Base-by-base conservation (phyloP, 2,888 invertebrate genomes). In the Temnothorax unifasciatus region DNA sequence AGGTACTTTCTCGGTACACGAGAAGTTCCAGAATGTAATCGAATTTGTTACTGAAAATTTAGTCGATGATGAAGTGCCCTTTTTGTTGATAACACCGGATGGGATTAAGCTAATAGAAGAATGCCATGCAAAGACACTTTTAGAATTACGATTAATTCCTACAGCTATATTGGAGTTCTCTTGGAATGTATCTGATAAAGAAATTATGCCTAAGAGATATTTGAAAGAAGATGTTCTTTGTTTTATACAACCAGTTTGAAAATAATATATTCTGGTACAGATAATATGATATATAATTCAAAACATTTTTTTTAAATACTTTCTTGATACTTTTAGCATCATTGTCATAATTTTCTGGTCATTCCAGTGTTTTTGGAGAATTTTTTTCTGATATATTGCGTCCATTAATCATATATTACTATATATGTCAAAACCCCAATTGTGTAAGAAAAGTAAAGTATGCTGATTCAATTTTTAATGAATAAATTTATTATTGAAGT, bases 1-100 rank as follows among this genome's bases (percentile, higher is more conserved):
- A 97, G 99, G 98, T 11, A 99, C 98, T 3, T 99, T 99, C 95
- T 97, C 97, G 71, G 97, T 98, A 0, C 97, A 97, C 93, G 99
- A 99, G 93, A 97, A 97, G 87, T 96, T 97, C 88, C 94, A 95
- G 0, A 96, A 97, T 87, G 96, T 99, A n/a, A 95, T 97, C 87
- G 97, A 97, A 84, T 99, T 98, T 94, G 97, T 99, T 0, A 96
- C 96, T 92, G 98, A 98, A 87, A 97, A 97, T 93, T 94, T 99
- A 50, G 96, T 96, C 87, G 96, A 96, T 85, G 96, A 96, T 91
- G 96, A 96, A 18, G 95, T 97, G 79, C 97, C 97, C 0, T 98
- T 98, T 95, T 92, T 96, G 6, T 95, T 98, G n/a, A 96, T 96
- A 82, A 96, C 96, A 0, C 96, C 97, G 0, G 96, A 96, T 3